phyloP scores from a whole-genome alignment of 2,113 vertebrate genomes.

The Bettongia penicillata region DNA sequence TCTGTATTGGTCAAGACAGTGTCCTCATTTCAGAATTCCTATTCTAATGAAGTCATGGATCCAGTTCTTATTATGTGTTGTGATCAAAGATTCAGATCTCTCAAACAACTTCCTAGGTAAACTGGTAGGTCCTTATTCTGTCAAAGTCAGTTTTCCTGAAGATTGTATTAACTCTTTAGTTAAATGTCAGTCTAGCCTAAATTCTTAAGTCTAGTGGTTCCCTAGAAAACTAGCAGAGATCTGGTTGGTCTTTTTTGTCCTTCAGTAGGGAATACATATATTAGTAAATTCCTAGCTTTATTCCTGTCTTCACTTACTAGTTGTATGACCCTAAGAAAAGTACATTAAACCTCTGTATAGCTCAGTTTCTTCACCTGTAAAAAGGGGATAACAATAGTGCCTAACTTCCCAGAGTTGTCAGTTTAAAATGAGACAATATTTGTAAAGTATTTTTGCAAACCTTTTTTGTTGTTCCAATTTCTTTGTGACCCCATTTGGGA shows the following conservation, averaged over 20 bases:
- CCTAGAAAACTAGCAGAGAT: not conserved
- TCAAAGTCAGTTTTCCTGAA: not conserved
- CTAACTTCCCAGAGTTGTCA: not conserved
- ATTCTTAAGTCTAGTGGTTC: not conserved
- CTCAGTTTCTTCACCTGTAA: not conserved
- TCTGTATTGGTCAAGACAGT: not conserved
- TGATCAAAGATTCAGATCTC: not conserved
- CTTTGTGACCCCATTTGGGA: not conserved
- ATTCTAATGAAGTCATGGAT: not conserved
- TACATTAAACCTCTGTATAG: not conserved
- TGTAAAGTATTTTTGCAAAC: not conserved
- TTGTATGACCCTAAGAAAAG: conserved; percentile 15
- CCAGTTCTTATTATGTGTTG: not conserved
- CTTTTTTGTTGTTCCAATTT: not conserved
- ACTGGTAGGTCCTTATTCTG: not conserved
- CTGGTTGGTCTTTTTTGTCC: not conserved
- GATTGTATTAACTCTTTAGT: not conserved
- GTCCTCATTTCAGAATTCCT: not conserved
- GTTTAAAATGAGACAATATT: not conserved
- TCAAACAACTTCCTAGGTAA: not conserved
- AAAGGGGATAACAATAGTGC: not conserved
- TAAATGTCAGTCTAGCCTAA: not conserved
- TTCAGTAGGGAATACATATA: not conserved
- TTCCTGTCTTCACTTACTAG: not conserved
- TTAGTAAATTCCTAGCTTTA: not conserved